Base-by-base conservation (phyloP, 1,140 invertebrate genomes). In the Sinella curviseta region DNA sequence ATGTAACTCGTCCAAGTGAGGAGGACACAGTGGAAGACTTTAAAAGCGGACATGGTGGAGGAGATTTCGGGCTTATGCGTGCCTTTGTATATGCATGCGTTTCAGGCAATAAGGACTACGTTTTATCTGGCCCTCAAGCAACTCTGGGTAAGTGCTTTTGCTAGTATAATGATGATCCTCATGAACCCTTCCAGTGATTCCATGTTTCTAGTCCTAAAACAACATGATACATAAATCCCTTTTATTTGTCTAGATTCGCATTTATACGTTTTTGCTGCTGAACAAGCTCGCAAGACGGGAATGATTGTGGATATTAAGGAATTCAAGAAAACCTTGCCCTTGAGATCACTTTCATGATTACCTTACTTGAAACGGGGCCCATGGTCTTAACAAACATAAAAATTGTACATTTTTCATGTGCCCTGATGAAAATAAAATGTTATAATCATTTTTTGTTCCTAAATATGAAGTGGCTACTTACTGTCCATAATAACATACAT, bases 31-130 rank as follows among this genome's bases (percentile, higher is more conserved):
- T 77, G 16, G 79, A 77, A 70, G 26, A 14, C 2, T 3, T 8
- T 31, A 12, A n/a, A 54, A 80, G 82, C 73, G 87, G 87, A 35
- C 88, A 88, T 83, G 85, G 86, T 30, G 86, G 86, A 30, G 86
- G 86, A 2, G 88, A 88, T 81, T 87, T 82, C 73, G 84, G 83
- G 26, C 57, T 87, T 1, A 86, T 88, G 77, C 74, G 85, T 54
- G 77, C 85, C n/a, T 88, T 88, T 84, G 80, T 88, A 20, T 78
- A 85, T 55, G 86, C 87, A 20, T 80, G 87, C 48, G 82, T 81
- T 24, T 75, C 78, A 20, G 78, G 79, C 74, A 80, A 84, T 74
- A 74, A 80, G 34, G 55, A 76, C 1, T 80, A 78, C 39, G 78
- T 85, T 74, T 31, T 77, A 24, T 81, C 85, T 57, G 84, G 83